phyloP scores from a whole-genome alignment of 1,140 invertebrate genomes.

The Panagrolaimus sp. region DNA sequence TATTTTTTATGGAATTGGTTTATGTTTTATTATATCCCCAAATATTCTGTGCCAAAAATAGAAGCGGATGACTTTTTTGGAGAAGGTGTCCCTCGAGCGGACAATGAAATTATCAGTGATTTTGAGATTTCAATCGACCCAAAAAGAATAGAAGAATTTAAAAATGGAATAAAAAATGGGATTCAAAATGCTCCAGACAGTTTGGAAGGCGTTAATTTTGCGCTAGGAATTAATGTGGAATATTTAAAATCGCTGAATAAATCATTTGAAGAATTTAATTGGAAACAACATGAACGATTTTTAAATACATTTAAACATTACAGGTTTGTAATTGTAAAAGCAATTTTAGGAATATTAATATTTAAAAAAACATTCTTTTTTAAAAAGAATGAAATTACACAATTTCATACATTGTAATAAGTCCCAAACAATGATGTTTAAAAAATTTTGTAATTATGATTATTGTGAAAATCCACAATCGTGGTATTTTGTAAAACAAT shows the following conservation, averaged over 20 bases:
- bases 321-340: slow-evolving; percentile 30
- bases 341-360: no score
- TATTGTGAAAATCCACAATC: no score
- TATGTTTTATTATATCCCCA: neutral
- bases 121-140: slow-evolving; percentile 11
- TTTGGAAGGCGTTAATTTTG: slow-evolving; percentile 13
- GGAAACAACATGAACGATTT: slow-evolving; percentile 42
- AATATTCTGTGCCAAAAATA: neutral
- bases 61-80: slow-evolving; percentile 18
- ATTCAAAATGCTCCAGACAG: neutral
- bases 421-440: no score
- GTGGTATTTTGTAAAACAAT: no score
- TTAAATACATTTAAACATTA: slow-evolving; percentile 42
- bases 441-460: no score
- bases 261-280: slow-evolving; percentile 31
- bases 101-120: neutral
- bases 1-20: neutral
- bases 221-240: slow-evolving; percentile 12
- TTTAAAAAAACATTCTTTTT: no score
- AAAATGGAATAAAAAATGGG: neutral
- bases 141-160: neutral
- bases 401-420: no score
- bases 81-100: neutral
- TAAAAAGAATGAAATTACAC: no score
- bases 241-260: slow-evolving; percentile 32